Percentiles rank a stretch among this genome's conserved stretches.
Evolutionary conservation across 2,888 invertebrate species (phyloP).

Genomic region (Sminthurides aquaticus): DNA sequence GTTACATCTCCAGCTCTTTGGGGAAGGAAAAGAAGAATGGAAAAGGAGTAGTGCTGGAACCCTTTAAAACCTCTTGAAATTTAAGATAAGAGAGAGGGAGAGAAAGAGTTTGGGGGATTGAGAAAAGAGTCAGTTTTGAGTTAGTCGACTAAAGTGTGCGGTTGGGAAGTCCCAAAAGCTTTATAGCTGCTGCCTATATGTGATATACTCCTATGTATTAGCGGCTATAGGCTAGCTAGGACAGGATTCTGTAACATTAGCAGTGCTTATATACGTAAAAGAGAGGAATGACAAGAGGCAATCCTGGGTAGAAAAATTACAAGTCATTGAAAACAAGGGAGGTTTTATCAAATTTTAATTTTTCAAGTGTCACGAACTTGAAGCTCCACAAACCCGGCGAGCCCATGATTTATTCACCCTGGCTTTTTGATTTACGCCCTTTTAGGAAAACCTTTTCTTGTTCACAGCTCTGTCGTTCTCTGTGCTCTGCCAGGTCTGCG

Average conservation of each 20-base stretch:
- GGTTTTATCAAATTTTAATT: constrained; percentile 36
- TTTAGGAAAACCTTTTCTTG: constrained; percentile 1
- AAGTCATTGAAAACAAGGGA: constrained; percentile 33
- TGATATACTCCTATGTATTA: too few species aligned
- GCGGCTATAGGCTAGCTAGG: too few species aligned
- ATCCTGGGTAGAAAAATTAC: constrained; percentile 24
- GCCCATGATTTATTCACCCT: constrained; percentile 31
- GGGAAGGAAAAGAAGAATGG: not conserved
- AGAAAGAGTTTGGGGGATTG: too few species aligned
- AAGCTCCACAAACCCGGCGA: constrained; percentile 25
- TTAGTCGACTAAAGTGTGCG: too few species aligned
- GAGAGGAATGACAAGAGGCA: not conserved
- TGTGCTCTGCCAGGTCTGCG: not conserved
- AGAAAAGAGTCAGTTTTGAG: too few species aligned
- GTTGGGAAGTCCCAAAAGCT: too few species aligned
- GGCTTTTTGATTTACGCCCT: constrained; percentile 29
- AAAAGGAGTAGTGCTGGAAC: not conserved
- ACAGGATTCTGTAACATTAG: too few species aligned
- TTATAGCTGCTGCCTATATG: too few species aligned
- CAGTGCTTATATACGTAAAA: too few species aligned
- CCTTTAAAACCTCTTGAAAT: not conserved
- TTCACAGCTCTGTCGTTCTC: not conserved
- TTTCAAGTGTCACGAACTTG: constrained; percentile 30
- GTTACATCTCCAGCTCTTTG: not conserved
- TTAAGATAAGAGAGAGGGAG: not conserved